Base-by-base conservation (phyloP, 2,797 vertebrate species). In the Labeo calbasu region DNA sequence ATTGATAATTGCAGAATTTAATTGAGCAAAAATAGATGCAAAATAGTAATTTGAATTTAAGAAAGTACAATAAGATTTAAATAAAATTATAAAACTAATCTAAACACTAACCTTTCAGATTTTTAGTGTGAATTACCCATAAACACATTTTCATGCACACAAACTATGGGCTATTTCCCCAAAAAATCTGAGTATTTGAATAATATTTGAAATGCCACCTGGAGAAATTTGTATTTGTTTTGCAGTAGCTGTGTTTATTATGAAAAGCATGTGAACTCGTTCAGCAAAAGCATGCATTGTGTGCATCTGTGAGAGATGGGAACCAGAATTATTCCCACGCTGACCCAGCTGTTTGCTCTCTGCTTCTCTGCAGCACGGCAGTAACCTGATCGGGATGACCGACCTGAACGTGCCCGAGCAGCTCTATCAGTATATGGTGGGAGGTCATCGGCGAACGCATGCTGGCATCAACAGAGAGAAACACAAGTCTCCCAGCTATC, bases 391-490 rank as follows among this genome's bases (percentile, higher is more conserved):
- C 50, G 98, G 98, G 14, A 99, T 99, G 98, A 98, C 96, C 0
- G 98, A 99, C 90, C 95, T 99, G 89, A 99, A 99, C 0, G 98
- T 99, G 40, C 98, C 98, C 0, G 98, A 99, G 93, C 98, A 99
- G 93, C 93, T 99, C 48, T 99, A 99, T 91, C 98, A 99, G 92
- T 99, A 99, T 91, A 99, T 99, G 98, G 97, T 99, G 10, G 98
- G 97, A 57, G 98, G 98, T 0, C 98, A 99, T 82, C 94, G 97
- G 15, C 95, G 97, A 25, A 95, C 97, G 87, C 97, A 98, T 87
- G 93, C 95, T 0, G 97, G 98, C 65, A 94, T 96, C 89, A 97
- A 95, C 93, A 93, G 98, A 72, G 98, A 99, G 91, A 97, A 97
- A 86, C 98, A 99, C 93, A 99, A 99, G 91, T 99, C 98, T 28